Base-by-base conservation (phyloP, 2,888 invertebrate species). In the Thyatira batis region DNA sequence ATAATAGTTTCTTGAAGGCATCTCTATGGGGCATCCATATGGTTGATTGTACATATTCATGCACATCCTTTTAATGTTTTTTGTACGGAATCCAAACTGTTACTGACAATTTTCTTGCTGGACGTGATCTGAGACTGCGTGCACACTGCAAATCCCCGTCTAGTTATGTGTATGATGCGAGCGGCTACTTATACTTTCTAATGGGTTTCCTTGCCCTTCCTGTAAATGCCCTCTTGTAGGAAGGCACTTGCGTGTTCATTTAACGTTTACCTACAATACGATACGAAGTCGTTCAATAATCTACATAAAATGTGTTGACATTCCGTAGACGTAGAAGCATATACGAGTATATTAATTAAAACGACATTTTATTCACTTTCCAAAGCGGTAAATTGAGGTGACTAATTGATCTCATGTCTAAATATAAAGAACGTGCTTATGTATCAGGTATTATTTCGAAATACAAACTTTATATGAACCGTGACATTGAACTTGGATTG, bases 181-280 rank as follows among this genome's bases (percentile, higher is more conserved):
- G 69, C 67, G 59, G 66, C 73, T 78, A 64, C 69, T 80, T 82
- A 80, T 78, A 84, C 78, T 84, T 84, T 79, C 65, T 83, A 83
- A 84, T 84, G 70, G 80, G 73, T 61, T 57, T 20, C 27, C 17
- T 27, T 67, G 74, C 67, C 70, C 78, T 82, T 84, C 82, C 84
- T 83, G 82, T 70, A 59, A 60, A 60, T 53, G 60, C 61, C 58
- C 45, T 57, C 65, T 72, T 65, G 57, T 69, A 75, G 76, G 78
- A 78, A 76, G 67, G 54, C 57, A 70, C 70, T 76, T 73, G 72
- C 69, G 65, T 69, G 73, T 67, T 59, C 69, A 65, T 58, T 72
- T 71, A 73, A 64, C 71, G 71, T 71, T 69, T 72, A 25, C 55
- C 58, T 8, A 33, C 33, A 17, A 2, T 48, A 27, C 46, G 46